A percentile compares a stretch with the other conserved stretches of the same genome.
Conservation (phyloP, 2,113 vertebrate genomes). For the Oceanodroma tethys region DNA sequence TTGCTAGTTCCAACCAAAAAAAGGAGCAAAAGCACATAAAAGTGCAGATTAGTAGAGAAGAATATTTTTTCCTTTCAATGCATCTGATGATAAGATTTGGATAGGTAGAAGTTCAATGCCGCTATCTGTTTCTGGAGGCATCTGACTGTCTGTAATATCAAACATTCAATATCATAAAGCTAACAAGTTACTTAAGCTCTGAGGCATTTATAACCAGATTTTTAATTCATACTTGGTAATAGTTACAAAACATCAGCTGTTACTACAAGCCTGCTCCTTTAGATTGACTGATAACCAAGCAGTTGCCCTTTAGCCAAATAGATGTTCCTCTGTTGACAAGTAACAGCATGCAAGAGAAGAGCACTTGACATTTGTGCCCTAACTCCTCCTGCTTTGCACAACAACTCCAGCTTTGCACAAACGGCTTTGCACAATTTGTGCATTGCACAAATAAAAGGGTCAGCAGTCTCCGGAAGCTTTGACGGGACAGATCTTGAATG, state of each 20-base stretch:
- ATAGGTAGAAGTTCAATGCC: neutral
- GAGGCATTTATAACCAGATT: neutral
- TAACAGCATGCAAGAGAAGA: neutral
- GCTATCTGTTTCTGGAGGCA: neutral
- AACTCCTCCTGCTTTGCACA: neutral
- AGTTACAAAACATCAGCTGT: neutral
- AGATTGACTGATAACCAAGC: neutral
- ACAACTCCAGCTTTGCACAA: neutral
- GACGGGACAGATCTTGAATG: neutral
- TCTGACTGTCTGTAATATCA: neutral
- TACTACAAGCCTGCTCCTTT: neutral
- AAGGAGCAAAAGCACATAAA: neutral
- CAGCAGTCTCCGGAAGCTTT: neutral
- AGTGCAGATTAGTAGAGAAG: neutral
- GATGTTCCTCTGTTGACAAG: neutral
- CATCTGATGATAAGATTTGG: neutral
- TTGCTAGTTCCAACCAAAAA: neutral
- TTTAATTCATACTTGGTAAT: neutral
- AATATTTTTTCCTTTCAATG: neutral
- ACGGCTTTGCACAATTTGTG: neutral
- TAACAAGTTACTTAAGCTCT: neutral
- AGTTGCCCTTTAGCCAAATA: neutral
- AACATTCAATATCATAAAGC: neutral
- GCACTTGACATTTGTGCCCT: neutral
- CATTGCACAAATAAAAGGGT: neutral